Percentiles rank a stretch among this genome's conserved stretches.
phyloP scores from a whole-genome alignment of 2,888 invertebrate genomes.

The Pachydiplax longipennis region DNA sequence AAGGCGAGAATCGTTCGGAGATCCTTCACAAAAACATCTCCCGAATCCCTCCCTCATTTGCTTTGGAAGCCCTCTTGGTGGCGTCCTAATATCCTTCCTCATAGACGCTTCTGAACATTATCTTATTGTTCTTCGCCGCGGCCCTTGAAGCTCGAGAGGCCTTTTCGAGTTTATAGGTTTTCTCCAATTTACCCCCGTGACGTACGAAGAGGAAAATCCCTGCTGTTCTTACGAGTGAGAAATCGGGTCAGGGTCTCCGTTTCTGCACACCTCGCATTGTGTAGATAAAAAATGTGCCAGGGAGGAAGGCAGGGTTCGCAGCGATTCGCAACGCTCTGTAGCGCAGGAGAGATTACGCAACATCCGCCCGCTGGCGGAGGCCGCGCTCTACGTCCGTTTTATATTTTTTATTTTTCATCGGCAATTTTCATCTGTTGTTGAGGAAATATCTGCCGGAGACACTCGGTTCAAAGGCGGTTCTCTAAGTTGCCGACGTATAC shows the following conservation, averaged over 20 bases:
- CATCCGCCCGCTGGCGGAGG: too few species aligned
- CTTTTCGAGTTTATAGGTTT: background rate
- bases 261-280: background rate
- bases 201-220: background rate
- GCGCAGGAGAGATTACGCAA: too few species aligned
- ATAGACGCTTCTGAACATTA: background rate
- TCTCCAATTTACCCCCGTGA: background rate
- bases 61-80: background rate
- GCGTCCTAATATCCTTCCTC: background rate
- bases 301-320: too few species aligned
- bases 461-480: too few species aligned
- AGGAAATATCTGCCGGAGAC: too few species aligned
- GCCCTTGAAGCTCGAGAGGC: background rate
- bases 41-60: background rate
- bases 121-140: background rate
- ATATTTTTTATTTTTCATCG: too few species aligned
- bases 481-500: too few species aligned
- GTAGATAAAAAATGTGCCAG: too few species aligned
- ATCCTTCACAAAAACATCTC: background rate
- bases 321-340: too few species aligned
- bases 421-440: too few species aligned
- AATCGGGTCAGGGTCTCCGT: background rate
- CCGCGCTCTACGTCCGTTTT: too few species aligned
- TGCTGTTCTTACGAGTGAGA: background rate
- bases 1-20: background rate